Conservation (phyloP, 1,140 invertebrate genomes). For the Drosophila elegans region DNA sequence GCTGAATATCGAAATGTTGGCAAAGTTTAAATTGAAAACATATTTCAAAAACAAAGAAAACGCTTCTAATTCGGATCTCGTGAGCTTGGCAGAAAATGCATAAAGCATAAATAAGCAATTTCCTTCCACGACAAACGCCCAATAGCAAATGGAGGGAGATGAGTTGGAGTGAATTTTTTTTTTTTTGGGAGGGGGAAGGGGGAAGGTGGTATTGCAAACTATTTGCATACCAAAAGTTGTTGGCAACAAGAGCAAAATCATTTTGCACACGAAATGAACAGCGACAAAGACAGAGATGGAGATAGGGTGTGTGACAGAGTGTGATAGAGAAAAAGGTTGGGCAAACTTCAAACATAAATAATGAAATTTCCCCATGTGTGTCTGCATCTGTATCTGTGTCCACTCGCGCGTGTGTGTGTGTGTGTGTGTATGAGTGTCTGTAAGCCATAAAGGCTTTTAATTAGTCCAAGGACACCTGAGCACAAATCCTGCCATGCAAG, state of each 20-base stretch:
- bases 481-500: constrained; percentile 43
- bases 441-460: constrained; percentile 64
- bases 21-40: constrained; percentile 77
- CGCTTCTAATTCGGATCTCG: constrained; percentile 62
- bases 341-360: constrained; percentile 73
- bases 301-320: background rate
- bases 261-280: constrained; percentile 73
- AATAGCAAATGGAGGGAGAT: background rate
- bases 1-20: constrained; percentile 35
- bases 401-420: background rate
- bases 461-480: constrained; percentile 76
- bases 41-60: constrained; percentile 64
- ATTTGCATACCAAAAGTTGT: constrained; percentile 76
- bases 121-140: constrained; percentile 34
- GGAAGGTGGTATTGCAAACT: constrained; percentile 29
- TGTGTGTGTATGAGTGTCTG: constrained; percentile 9
- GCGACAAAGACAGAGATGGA: constrained; percentile 31
- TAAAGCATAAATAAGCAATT: constrained; percentile 77
- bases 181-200: too few species aligned
- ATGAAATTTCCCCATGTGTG: constrained; percentile 56
- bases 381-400: constrained; percentile 12
- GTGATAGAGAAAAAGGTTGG: background rate
- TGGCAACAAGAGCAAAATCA: constrained; percentile 58
- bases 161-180: background rate
- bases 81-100: constrained; percentile 48